Evolutionary conservation across 2,797 vertebrate species (phyloP).

Genomic region (Pogonophryne albipinna): DNA sequence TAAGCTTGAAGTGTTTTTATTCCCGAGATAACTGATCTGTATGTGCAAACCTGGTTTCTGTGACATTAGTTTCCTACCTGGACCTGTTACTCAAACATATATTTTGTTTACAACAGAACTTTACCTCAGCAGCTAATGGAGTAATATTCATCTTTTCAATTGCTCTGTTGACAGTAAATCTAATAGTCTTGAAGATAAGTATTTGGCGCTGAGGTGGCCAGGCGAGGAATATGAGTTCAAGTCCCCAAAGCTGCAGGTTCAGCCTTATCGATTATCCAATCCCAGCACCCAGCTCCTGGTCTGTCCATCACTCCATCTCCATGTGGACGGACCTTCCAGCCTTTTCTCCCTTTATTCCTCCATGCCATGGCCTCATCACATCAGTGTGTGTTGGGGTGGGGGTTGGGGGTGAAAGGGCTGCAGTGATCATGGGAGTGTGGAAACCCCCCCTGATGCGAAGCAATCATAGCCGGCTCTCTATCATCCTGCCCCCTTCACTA

Average conservation of each 20-base stretch:
- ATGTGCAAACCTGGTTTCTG: conserved; percentile 34
- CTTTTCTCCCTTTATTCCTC: conserved; percentile 7
- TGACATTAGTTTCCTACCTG: conserved; percentile 43
- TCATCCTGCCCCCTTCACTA: conserved; percentile 67
- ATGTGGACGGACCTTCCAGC: conserved; percentile 34
- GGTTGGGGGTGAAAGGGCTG: conserved; percentile 56
- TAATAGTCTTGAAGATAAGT: conserved; percentile 62
- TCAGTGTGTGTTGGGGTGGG: conserved; percentile 32
- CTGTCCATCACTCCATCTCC: conserved; percentile 39
- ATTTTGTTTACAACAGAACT: conserved; percentile 39
- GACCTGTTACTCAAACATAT: conserved; percentile 34
- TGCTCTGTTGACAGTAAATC: conserved; percentile 58
- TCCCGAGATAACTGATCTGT: conserved; percentile 32
- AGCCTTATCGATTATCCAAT: conserved; percentile 63
- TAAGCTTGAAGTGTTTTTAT: conserved; percentile 59
- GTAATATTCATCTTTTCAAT: conserved; percentile 61
- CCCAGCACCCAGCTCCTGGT: conserved; percentile 23
- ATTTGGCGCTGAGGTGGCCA: conserved; percentile 43
- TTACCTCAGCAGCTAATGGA: conserved; percentile 50
- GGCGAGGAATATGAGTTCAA: conserved; percentile 55
- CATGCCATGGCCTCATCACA: conserved; percentile 38
- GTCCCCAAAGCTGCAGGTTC: conserved; percentile 45
- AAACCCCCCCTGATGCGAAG: conserved; percentile 70
- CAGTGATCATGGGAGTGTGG: conserved; percentile 70
- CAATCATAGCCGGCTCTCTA: conserved; percentile 77